Percentiles rank a stretch among this genome's conserved stretches.
Evolutionary conservation across 92 coral and sea anemone species (phyloP).

Genomic region (Palythoa heliodiscus): DNA sequence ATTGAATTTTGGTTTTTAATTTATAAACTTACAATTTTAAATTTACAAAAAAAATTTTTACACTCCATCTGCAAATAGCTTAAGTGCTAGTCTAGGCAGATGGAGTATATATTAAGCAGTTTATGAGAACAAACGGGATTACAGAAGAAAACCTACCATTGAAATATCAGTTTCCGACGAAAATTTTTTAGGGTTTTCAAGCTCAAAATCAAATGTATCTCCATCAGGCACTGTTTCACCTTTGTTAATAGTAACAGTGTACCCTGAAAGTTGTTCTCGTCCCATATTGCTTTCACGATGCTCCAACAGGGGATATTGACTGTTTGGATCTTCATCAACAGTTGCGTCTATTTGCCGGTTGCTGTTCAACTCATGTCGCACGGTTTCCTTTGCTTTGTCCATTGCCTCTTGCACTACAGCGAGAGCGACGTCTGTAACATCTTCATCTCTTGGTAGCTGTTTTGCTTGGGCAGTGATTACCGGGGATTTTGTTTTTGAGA

Average conservation of each 20-base stretch:
- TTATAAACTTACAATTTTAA: no score
- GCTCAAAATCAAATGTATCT: not conserved
- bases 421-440: not conserved
- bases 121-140: no score
- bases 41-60: no score
- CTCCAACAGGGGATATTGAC: not conserved
- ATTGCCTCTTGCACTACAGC: conserved; percentile 9
- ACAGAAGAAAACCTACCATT: no score
- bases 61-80: no score
- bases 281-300: not conserved
- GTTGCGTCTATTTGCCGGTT: not conserved
- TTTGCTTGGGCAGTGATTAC: not conserved
- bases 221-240: not conserved
- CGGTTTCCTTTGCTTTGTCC: not conserved
- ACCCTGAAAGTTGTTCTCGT: not conserved
- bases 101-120: no score
- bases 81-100: no score
- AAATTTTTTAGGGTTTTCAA: not conserved
- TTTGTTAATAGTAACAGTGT: not conserved
- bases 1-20: no score
- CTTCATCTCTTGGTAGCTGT: not conserved
- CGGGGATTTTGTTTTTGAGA: not conserved
- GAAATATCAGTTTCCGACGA: not conserved
- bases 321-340: no score
- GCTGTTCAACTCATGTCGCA: not conserved